Percentiles rank a stretch among this genome's conserved stretches.
These are phyloP conservation scores for Rhinatrema bivittatum DNA, from an alignment of 2,797 vertebrate genomes.

Conservation along the genomic window DNA sequence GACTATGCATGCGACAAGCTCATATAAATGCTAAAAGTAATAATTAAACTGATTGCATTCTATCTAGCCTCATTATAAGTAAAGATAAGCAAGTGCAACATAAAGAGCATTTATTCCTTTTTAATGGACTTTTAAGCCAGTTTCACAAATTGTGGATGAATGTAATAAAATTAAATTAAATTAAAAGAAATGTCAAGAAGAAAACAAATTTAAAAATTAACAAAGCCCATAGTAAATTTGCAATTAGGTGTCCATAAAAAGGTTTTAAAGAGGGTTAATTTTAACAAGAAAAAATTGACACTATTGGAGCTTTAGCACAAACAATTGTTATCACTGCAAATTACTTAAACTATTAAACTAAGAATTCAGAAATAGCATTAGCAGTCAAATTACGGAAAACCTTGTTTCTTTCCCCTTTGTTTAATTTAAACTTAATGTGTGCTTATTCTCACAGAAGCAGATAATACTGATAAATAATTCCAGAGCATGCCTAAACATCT, in stretches of 20 bases:
- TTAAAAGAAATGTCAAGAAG: constrained; percentile 51
- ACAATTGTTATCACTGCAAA: constrained; percentile 60
- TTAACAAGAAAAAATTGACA: constrained; percentile 25
- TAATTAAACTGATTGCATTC: constrained; percentile 34
- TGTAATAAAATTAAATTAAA: constrained; percentile 51
- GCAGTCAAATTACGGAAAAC: constrained; percentile 59
- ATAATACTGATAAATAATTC: constrained; percentile 75
- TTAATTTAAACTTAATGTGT: constrained; percentile 68
- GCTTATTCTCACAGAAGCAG: constrained; percentile 60
- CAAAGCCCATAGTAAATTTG: constrained; percentile 46
- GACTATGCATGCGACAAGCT: constrained; percentile 16
- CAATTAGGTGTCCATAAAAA: constrained; percentile 48
- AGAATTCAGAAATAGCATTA: constrained; percentile 67
- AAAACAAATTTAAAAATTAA: constrained; percentile 55
- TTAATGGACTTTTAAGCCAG: constrained; percentile 48
- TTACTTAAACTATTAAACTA: constrained; percentile 61
- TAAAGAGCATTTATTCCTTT: constrained; percentile 40
- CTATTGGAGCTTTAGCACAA: constrained; percentile 31
- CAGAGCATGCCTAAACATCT: constrained; percentile 66
- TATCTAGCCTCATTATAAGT: constrained; percentile 48
- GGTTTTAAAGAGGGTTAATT: constrained; percentile 48
- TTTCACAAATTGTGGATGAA: constrained; percentile 46
- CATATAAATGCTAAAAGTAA: constrained; percentile 34
- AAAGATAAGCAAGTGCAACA: constrained; percentile 50
- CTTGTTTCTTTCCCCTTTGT: constrained; percentile 57